Evolutionary conservation across 2,888 invertebrate genomes (phyloP).

Genomic region (Andrena marginata): DNA sequence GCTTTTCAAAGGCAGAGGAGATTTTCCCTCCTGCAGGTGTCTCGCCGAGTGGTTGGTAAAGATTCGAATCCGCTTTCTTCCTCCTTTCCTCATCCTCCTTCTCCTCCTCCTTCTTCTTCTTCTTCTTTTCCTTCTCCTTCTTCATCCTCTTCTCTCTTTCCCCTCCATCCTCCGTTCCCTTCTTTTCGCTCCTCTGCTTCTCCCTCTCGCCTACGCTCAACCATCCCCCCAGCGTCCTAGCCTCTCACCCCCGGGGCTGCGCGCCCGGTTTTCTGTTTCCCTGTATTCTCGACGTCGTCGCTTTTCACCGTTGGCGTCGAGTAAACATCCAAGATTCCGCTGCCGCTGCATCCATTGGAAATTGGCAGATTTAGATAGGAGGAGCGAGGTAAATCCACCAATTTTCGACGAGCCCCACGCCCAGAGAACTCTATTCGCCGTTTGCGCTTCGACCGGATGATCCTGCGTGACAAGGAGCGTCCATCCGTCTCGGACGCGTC

Average conservation of each 20-base stretch:
- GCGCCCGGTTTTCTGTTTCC: slow-evolving; percentile 35
- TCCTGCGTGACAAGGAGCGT: slow-evolving; percentile 37
- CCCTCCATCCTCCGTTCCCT: not conserved
- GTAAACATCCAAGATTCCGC: slow-evolving; percentile 67
- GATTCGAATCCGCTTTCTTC: slow-evolving; percentile 75
- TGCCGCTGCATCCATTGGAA: slow-evolving; percentile 67
- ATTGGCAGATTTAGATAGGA: slow-evolving; percentile 70
- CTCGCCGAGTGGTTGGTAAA: slow-evolving; percentile 75
- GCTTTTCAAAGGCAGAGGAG: slow-evolving; percentile 72
- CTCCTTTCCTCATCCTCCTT: slow-evolving; percentile 42
- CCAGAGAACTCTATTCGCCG: slow-evolving; percentile 37
- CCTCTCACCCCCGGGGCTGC: not conserved
- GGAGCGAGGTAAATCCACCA: slow-evolving; percentile 62
- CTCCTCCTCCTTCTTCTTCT: slow-evolving; percentile 2
- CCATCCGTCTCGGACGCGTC: not conserved
- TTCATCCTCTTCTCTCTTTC: not conserved
- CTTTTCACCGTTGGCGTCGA: slow-evolving; percentile 67
- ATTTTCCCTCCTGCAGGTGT: slow-evolving; percentile 74
- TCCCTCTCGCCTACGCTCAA: too few species aligned
- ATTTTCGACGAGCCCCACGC: slow-evolving; percentile 51
- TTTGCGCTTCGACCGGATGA: slow-evolving; percentile 44
- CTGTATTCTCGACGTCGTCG: slow-evolving; percentile 55
- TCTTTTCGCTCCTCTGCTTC: too few species aligned
- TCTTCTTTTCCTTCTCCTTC: slow-evolving; percentile 2
- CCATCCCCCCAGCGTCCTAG: not conserved